Percentiles rank a stretch among this genome's conserved stretches.
phyloP scores from a whole-genome alignment of 2,888 invertebrate species.

The Agrotis segetum region DNA sequence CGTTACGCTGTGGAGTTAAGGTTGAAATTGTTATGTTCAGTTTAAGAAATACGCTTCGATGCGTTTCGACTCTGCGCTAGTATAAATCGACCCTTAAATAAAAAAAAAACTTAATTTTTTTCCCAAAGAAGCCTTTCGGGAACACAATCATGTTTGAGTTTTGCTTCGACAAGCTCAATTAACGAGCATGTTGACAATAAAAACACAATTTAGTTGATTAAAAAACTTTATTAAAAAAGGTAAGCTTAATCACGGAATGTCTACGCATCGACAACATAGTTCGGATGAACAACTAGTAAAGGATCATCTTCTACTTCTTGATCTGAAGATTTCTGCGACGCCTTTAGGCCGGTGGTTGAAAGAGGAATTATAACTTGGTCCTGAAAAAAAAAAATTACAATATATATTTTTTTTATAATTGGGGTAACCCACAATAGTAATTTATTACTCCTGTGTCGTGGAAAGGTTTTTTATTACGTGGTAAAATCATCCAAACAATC shows the following conservation, averaged over 20 bases:
- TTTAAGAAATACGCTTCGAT: too few species aligned
- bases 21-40: too few species aligned
- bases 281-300: constrained; percentile 98
- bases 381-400: constrained; percentile 80
- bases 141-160: background rate
- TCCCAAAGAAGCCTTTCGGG: background rate
- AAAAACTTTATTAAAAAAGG: constrained; percentile 64
- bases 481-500: too few species aligned
- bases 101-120: background rate
- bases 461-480: too few species aligned
- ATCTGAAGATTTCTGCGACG: constrained; percentile 87
- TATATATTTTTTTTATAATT: background rate
- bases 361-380: constrained; percentile 96
- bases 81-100: too few species aligned
- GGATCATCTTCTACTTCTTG: constrained; percentile 95
- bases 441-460: too few species aligned
- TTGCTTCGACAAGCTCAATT: background rate
- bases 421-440: too few species aligned
- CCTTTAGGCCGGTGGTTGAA: constrained; percentile 90
- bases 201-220: constrained; percentile 13
- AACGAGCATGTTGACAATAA: background rate
- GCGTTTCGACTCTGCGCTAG: too few species aligned
- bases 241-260: constrained; percentile 56
- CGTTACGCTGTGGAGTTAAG: too few species aligned
- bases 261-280: constrained; percentile 95